Evolutionary conservation across 2,888 invertebrate genomes (phyloP), one percentile per base, ranked within the genome.

Genomic region (Theristus sp.): DNA sequence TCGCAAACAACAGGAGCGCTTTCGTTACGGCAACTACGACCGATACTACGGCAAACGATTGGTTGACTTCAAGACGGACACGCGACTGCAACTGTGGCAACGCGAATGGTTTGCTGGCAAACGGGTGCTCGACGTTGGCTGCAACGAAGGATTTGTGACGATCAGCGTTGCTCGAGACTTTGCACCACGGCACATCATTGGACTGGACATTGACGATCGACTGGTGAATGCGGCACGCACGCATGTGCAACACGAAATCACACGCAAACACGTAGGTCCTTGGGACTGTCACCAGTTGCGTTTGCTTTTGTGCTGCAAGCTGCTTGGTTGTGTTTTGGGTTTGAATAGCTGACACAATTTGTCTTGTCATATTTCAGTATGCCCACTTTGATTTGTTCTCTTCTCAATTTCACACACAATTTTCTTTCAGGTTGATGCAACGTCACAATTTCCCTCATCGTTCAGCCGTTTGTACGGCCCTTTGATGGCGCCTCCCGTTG

Each of bases 31-130:
- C 61, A 98, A 98, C 77, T 96, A 93, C 77, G 87, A 89, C 75
- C 84, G 88, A 78, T 96, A 96, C 79, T 91, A 93, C 73, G 94
- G 94, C 27, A 91, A 93, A 73, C 82, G 94, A 46, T 88, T 90
- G 76, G 81, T 84, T 27, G 82, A 84, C 52, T 65, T 66, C 17
- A 64, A 67, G 56, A 64, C 63, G 13, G 96, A 96, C 75, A 81
- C 84, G 55, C 82, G 98, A 59, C 78, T 96, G 66, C 83, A 83
- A 70, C 84, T 85, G 61, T 85, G 96, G 70, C 83, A 87, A 69
- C 79, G 82, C 54, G 85, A 89, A 69, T 80, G 93, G 71, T 93
- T 96, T 75, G 81, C 83, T 65, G 84, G 65, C 65, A 91, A 88
- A 76, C 87, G 89, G 75, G 85, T 96, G 55, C 79, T 98, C 65